Base-by-base conservation (phyloP, 2,113 vertebrate species). In the Aegithalos caudatus region DNA sequence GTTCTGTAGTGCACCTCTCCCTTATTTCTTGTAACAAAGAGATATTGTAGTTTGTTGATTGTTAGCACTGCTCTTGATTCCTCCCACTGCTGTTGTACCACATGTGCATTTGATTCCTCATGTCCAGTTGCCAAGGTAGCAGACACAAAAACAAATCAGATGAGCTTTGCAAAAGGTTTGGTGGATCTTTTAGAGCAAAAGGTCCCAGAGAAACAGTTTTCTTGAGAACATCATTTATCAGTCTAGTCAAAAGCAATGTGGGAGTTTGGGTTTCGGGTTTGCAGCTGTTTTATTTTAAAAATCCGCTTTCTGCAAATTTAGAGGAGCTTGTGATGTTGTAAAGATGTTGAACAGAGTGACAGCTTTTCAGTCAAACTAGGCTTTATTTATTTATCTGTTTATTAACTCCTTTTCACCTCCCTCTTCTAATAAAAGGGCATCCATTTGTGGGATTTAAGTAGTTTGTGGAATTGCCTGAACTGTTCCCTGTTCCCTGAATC, bases 41-140 rank as follows among this genome's bases (percentile, higher is more conserved):
- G 20, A 3, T 1, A 9, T 4, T 54, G 21, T 13, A 12, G 14
- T 19, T 38, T 51, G 38, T n/a, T 42, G 7, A 14, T 60, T n/a
- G 37, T 50, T 57, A 65, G 48, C 18, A 2, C 21, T 73, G 50
- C 27, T 70, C 24, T 56, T 10, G 0, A 0, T 33, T 51, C 11
- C 7, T 33, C 14, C 51, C 14, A 5, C 19, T 28, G 20, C 33
- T 44, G 7, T 54, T 15, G 33, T 13, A 18, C 15, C 20, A 42
- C 44, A 3, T 12, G 8, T 27, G 24, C 12, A 4, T 61, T 69
- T 42, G 31, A 23, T 77, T 72, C 29, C 33, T 58, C 3, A 0
- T 14, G 28, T 45, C 40, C 35, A 7, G 87, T 91, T 79, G 57
- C 77, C n/a, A 28, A 3, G 81, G 88, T 8, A 64, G 47, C 90